These are phyloP conservation scores for Drosophila histrio DNA, from an alignment of 2,888 invertebrate species.

Conservation along the genomic window DNA sequence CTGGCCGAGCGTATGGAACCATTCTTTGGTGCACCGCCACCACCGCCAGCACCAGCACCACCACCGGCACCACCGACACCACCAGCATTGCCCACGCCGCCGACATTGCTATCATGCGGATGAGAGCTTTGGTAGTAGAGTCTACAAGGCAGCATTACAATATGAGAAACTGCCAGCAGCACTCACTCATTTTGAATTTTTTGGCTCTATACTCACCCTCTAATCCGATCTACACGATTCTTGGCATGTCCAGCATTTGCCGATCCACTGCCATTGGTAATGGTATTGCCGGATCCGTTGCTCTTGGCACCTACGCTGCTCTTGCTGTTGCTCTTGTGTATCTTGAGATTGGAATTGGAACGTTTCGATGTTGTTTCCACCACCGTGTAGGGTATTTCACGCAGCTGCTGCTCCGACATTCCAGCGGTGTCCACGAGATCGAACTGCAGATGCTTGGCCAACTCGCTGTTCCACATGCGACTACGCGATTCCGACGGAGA, in stretches of 20 bases:
- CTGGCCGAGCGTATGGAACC: conserved; percentile 87
- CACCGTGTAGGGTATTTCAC: conserved; percentile 95
- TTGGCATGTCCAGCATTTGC: conserved; percentile 81
- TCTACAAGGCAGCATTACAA: conserved; percentile 59
- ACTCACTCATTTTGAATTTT: not conserved
- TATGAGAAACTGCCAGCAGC: conserved; percentile 38
- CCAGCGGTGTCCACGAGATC: conserved; percentile 94
- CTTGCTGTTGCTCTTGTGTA: conserved; percentile 84
- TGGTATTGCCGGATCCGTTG: conserved; percentile 81
- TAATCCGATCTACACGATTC: conserved; percentile 84
- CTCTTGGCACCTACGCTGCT: conserved; percentile 81
- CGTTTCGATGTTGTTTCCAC: conserved; percentile 88
- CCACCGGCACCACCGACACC: conserved; percentile 25
- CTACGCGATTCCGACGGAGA: conserved; percentile 89
- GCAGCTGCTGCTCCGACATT: conserved; percentile 93
- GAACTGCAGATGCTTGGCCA: conserved; percentile 94
- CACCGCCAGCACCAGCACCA: conserved; percentile 25
- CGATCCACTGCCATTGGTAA: conserved; percentile 80
- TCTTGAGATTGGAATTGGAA: conserved; percentile 83
- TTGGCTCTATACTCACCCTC: conserved; percentile 82
- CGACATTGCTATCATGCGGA: conserved; percentile 80
- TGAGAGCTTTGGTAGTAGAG: conserved; percentile 84
- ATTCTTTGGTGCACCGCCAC: conserved; percentile 77
- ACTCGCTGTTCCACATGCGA: conserved; percentile 90
- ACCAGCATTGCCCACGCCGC: conserved; percentile 48